A percentile compares a stretch with the other conserved stretches of the same genome.
phyloP scores from a whole-genome alignment of 2,113 vertebrate species.

The Formicarius rufipectus region DNA sequence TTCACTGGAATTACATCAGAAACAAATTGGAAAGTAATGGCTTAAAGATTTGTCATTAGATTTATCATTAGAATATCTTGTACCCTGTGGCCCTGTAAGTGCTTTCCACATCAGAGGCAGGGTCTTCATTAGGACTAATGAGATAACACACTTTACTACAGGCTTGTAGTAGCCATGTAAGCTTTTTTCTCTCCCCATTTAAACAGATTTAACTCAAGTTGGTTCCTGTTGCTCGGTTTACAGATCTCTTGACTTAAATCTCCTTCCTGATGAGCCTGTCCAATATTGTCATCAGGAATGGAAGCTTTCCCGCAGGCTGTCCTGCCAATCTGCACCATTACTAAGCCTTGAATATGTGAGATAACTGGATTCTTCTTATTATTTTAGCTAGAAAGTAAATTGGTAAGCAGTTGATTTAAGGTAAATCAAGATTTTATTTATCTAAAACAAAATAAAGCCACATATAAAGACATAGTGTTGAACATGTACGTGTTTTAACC shows the following conservation, averaged over 20 bases:
- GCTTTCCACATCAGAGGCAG: constrained; percentile 20
- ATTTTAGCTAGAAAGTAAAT: not conserved
- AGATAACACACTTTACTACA: not conserved
- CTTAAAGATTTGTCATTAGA: constrained; percentile 25
- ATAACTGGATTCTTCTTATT: not conserved
- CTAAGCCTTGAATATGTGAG: not conserved
- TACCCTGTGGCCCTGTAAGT: not conserved
- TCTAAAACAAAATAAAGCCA: not conserved
- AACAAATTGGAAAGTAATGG: not conserved
- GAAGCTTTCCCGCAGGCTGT: not conserved
- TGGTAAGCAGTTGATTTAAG: not conserved
- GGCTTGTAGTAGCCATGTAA: not conserved
- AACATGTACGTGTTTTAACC: not conserved
- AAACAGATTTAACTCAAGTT: not conserved
- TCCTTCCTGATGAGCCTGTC: not conserved
- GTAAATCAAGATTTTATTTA: not conserved
- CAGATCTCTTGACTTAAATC: not conserved
- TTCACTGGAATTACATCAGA: not conserved
- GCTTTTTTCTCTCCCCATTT: not conserved
- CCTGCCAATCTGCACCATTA: not conserved
- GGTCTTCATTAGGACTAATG: constrained; percentile 1
- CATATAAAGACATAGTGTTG: not conserved
- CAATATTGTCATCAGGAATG: not conserved
- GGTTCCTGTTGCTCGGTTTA: not conserved
- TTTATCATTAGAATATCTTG: not conserved